These are phyloP conservation scores for Poecilia picta DNA, from an alignment of 2,797 vertebrate species.

Conservation along the genomic window DNA sequence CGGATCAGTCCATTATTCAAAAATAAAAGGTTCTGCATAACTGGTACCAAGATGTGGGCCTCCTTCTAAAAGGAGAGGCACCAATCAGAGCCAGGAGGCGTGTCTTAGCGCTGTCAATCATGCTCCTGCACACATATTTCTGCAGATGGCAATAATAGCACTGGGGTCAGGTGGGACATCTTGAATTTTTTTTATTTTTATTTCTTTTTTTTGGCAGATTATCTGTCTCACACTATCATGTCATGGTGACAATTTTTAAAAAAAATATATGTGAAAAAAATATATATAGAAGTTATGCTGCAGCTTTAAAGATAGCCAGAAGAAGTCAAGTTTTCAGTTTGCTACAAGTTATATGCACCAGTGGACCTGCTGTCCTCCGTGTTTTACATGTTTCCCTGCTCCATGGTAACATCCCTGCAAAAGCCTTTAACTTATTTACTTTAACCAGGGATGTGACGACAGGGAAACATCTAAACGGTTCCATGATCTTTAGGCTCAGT, in stretches of 20 bases:
- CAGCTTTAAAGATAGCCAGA: not conserved
- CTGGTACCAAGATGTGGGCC: not conserved
- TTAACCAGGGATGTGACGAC: not conserved
- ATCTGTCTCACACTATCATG: no score
- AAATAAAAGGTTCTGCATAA: not conserved
- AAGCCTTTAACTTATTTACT: not conserved
- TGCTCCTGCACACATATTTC: no score
- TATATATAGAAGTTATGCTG: no score
- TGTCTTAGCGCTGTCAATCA: no score
- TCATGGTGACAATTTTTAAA: no score
- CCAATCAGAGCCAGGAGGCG: no score
- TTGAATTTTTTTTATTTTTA: no score
- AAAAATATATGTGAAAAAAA: no score
- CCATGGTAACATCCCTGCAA: not conserved
- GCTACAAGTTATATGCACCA: not conserved
- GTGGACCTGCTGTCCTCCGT: not conserved
- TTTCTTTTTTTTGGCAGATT: no score
- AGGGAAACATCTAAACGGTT: not conserved
- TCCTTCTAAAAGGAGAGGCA: not conserved
- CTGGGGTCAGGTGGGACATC: not conserved
- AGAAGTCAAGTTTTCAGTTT: not conserved
- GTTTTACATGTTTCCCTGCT: not conserved
- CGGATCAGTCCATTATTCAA: not conserved
- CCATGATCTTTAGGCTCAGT: no score
- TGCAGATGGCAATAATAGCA: no score